Evolutionary conservation across 2,113 vertebrate species (phyloP).

Genomic region (Ammospiza caudacuta): DNA sequence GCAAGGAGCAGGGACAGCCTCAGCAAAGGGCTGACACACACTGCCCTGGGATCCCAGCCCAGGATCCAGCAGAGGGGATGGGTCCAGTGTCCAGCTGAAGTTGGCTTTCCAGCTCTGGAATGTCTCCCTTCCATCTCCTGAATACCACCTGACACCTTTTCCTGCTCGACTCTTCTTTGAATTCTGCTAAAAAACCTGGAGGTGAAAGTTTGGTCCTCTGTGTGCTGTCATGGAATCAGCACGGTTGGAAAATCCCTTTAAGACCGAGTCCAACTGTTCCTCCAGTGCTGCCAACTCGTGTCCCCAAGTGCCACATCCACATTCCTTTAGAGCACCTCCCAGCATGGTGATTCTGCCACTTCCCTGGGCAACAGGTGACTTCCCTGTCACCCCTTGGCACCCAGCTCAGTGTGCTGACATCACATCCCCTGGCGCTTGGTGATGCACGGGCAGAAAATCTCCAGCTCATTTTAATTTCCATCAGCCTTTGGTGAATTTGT

Average conservation of each 20-base stretch:
- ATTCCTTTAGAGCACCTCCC: not conserved
- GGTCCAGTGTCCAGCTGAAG: not conserved
- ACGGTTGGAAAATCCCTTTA: not conserved
- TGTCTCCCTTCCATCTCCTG: no score
- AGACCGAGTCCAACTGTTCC: rapidly evolving
- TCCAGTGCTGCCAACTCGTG: not conserved
- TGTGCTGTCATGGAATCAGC: not conserved
- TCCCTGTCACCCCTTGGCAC: not conserved
- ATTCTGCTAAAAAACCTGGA: no score
- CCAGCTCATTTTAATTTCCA: not conserved
- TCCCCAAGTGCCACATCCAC: not conserved
- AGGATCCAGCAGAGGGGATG: not conserved
- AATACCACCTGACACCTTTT: rapidly evolving
- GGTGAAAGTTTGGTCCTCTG: rapidly evolving
- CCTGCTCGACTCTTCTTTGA: rapidly evolving
- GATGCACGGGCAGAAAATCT: rapidly evolving
- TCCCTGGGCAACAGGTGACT: not conserved
- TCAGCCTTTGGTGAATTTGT: not conserved
- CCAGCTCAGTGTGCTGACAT: not conserved
- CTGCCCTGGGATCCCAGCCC: not conserved
- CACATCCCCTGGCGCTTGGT: rapidly evolving
- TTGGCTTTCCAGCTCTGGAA: not conserved
- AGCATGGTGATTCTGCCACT: not conserved
- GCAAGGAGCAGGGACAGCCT: not conserved
- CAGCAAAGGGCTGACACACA: rapidly evolving